These are phyloP conservation scores for Neodontobutis hainanensis DNA, from an alignment of 2,113 vertebrate species.

Conservation along the genomic window DNA sequence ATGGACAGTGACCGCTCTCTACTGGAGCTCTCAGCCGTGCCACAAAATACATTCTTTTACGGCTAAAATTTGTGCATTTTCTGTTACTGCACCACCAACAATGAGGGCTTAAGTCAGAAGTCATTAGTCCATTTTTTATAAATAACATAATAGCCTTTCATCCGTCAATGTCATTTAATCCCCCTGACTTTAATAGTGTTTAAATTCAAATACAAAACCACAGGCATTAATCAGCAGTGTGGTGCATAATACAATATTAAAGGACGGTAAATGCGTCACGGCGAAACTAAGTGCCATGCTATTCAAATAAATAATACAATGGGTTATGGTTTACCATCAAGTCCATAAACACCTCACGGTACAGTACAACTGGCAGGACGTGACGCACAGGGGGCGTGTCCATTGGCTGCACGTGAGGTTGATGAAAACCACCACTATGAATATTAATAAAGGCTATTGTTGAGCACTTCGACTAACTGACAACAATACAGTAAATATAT, in stretches of 20 bases:
- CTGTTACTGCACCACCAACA: too few relatives aligned
- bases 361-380: slow-evolving; percentile 50
- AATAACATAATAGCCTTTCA: too few relatives aligned
- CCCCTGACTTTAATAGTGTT: not conserved
- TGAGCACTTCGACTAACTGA: not conserved
- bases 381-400: slow-evolving; percentile 69
- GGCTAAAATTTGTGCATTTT: too few relatives aligned
- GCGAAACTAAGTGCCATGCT: not conserved
- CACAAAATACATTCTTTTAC: not conserved
- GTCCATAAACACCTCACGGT: slow-evolving; percentile 20
- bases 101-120: too few relatives aligned
- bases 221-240: not conserved
- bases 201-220: too few relatives aligned
- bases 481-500: not conserved
- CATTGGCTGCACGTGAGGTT: slow-evolving; percentile 36
- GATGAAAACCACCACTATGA: slow-evolving; percentile 31
- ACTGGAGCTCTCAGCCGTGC: not conserved
- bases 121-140: too few relatives aligned
- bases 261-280: too few relatives aligned
- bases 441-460: slow-evolving; percentile 18
- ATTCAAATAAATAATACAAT: slow-evolving; percentile 6
- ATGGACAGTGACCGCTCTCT: slow-evolving; percentile 68
- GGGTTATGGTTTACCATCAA: not conserved
- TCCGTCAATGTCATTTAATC: too few relatives aligned
- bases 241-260: not conserved